Evolutionary conservation across 2,888 invertebrate species (phyloP).

Genomic region (Epsilonema sp.): DNA sequence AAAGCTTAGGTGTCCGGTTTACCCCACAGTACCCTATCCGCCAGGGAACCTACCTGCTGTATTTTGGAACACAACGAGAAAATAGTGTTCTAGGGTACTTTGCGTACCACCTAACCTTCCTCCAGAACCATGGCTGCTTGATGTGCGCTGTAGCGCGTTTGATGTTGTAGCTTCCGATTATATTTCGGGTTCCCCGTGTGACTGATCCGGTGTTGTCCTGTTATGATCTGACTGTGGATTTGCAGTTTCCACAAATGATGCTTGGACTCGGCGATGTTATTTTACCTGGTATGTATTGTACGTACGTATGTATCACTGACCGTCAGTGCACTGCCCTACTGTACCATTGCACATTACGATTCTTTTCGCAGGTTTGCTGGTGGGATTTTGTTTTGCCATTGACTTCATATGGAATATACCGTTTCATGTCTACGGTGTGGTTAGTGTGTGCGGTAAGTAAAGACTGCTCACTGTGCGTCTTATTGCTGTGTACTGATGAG

Average conservation of each 20-base stretch:
- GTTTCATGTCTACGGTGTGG: conserved; percentile 29
- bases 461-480: conserved; percentile 13
- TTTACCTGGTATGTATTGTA: conserved; percentile 38
- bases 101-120: too few species aligned
- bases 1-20: too few species aligned
- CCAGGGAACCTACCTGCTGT: too few species aligned
- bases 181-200: conserved; percentile 37
- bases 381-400: conserved; percentile 37
- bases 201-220: conserved; percentile 22
- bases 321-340: too few species aligned
- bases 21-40: too few species aligned
- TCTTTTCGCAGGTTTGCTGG: conserved; percentile 32
- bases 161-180: conserved; percentile 35
- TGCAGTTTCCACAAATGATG: conserved; percentile 22
- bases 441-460: conserved; percentile 28
- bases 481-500: too few species aligned
- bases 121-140: not conserved
- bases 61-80: too few species aligned
- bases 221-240: conserved; percentile 18
- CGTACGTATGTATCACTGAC: too few species aligned
- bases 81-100: too few species aligned
- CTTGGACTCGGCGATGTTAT: conserved; percentile 41
- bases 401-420: conserved; percentile 28
- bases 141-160: too few species aligned
- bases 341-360: too few species aligned